Base-by-base conservation (phyloP, 1,140 invertebrate species). In the Proctacanthus coquilletti region DNA sequence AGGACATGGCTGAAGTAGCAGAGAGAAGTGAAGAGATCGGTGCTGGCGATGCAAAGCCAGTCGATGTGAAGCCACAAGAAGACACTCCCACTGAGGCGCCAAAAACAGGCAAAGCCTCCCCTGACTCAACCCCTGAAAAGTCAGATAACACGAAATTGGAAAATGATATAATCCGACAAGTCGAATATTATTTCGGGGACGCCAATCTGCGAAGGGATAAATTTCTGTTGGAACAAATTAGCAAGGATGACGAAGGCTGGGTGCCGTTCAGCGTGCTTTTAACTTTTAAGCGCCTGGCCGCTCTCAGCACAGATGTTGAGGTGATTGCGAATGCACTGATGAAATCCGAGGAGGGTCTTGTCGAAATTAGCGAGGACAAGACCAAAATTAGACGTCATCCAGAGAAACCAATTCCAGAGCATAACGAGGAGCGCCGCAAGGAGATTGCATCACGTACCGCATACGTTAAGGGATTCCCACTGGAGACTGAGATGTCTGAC, bases 391-490 rank as follows among this genome's bases (percentile, higher is more conserved):
- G 91, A 20, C 68, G 92, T 19, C 75, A 70, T 42, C 72, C 74
- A 0, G 72, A 79, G 14, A 67, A 76, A 44, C 84, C 87, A 0
- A 49, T 93, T 3, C 91, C 89, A n/a, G 78, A 81, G 43, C 77
- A 82, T 52, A 78, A 83, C 49, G 83, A 88, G 42, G 79, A 84
- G 42, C 74, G 80, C 27, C 74, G 76, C 47, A 81, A 89, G 48
- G 77, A 84, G 45, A 62, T 91, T 10, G 70, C 73, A 48, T 62
- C 64, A 3, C 70, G 81, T 39, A 85, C 87, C 34, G 69, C 86
- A 15, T 96, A 96, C 63, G 71, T 77, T 19, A 95, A 95, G 71
- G 86, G 86, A 30, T 95, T 96, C 51, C 78, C 84, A 2, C 59
- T 71, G 35, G 75, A 81, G 15, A 61, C 65, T 0, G 68, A 64